Conservation (phyloP, 2,113 vertebrate genomes). For the Poeciliopsis retropinna region DNA sequence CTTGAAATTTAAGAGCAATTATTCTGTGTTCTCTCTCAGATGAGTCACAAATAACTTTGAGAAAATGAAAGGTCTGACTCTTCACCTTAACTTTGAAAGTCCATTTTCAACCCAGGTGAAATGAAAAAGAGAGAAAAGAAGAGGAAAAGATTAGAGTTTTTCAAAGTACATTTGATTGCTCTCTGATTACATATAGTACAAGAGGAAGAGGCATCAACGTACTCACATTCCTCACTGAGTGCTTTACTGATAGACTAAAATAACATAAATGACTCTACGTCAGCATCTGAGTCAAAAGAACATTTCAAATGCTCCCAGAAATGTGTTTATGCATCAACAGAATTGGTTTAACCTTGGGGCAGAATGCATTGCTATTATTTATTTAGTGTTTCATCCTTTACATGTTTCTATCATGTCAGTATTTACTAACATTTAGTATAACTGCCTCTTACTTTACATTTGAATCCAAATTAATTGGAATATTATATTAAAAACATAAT, state of each 20-base stretch:
- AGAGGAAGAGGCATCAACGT: constrained; percentile 22
- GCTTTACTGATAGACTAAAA: constrained; percentile 25
- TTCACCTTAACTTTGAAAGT: constrained; percentile 20
- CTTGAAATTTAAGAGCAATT: background rate
- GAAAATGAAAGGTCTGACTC: constrained; percentile 33
- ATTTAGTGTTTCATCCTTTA: constrained; percentile 14
- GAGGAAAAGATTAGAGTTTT: constrained; percentile 33
- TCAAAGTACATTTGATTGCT: constrained; percentile 57
- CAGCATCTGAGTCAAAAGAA: background rate
- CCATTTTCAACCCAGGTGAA: constrained; percentile 42
- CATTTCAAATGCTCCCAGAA: background rate
- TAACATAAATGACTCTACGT: constrained; percentile 15
- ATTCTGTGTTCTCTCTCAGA: constrained; percentile 14
- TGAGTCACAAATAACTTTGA: background rate
- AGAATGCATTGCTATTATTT: constrained; percentile 4
- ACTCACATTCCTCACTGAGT: constrained; percentile 6
- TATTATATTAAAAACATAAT: too few relatives aligned
- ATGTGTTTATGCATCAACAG: constrained; percentile 6
- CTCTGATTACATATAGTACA: constrained; percentile 64
- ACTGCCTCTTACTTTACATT: background rate
- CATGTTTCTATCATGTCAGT: constrained; percentile 5
- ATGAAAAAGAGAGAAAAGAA: background rate
- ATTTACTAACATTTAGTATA: background rate
- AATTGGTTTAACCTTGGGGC: constrained; percentile 5
- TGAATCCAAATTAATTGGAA: too few relatives aligned